Conservation (phyloP, 2,113 vertebrate species). For the Austrofundulus limnaeus region DNA sequence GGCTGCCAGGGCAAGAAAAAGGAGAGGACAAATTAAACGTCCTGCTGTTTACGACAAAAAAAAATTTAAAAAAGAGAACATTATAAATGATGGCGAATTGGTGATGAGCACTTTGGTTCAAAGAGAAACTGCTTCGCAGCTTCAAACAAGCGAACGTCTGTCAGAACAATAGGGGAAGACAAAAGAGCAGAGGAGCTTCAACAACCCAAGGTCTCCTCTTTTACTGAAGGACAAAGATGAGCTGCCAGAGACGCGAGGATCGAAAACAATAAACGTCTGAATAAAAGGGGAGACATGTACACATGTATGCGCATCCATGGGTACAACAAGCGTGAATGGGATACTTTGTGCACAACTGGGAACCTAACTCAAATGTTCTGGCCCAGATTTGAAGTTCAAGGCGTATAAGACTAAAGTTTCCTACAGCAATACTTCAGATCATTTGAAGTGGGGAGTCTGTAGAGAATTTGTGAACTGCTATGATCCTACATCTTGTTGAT, state of each 20-base stretch:
- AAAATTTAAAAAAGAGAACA: conserved; percentile 34
- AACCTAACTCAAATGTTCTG: conserved; percentile 19
- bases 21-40: conserved; percentile 56
- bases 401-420: conserved; percentile 49
- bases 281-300: conserved; percentile 21
- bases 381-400: conserved; percentile 27
- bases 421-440: too few species aligned
- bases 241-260: conserved; percentile 35
- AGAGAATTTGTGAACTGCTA: too few species aligned
- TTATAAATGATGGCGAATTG: conserved; percentile 55
- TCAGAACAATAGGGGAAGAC: conserved; percentile 28
- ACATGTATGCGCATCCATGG: too few species aligned
- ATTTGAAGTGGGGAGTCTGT: too few species aligned
- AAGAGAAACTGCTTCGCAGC: conserved; percentile 27
- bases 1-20: conserved; percentile 41
- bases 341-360: conserved; percentile 1
- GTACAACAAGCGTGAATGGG: conserved; percentile 2
- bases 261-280: conserved; percentile 29
- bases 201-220: conserved; percentile 40
- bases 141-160: conserved; percentile 35
- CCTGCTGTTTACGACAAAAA: conserved; percentile 55
- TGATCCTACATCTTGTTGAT: too few species aligned
- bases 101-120: conserved; percentile 50
- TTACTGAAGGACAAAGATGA: conserved; percentile 51
- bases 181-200: conserved; percentile 24